These are phyloP conservation scores for Choreutis nemorana DNA, from an alignment of 2,888 invertebrate species.

Conservation along the genomic window DNA sequence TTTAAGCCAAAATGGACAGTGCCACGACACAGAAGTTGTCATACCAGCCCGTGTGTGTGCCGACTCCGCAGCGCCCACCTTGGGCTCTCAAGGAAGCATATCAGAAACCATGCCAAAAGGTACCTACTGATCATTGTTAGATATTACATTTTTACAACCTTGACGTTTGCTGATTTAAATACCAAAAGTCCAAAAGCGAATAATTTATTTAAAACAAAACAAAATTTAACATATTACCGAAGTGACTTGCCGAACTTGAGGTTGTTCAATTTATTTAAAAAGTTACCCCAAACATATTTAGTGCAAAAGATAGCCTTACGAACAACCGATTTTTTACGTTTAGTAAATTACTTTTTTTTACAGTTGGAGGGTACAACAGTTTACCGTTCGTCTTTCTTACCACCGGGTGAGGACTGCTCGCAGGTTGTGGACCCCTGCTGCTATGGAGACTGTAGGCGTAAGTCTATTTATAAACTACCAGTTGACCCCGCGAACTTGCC, in stretches of 20 bases:
- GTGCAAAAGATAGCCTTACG: not conserved
- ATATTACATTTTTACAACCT: too few relatives aligned
- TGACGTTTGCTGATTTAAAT: too few relatives aligned
- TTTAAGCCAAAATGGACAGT: slow-evolving; percentile 59
- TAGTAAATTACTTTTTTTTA: slow-evolving; percentile 6
- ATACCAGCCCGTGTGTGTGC: slow-evolving; percentile 55
- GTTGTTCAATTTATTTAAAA: too few relatives aligned
- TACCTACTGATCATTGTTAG: too few relatives aligned
- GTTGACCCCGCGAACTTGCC: too few relatives aligned
- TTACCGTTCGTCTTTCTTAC: slow-evolving; percentile 68
- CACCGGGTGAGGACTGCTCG: slow-evolving; percentile 66
- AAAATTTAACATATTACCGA: too few relatives aligned
- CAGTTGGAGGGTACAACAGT: slow-evolving; percentile 68
- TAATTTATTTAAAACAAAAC: too few relatives aligned
- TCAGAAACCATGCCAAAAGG: slow-evolving; percentile 49
- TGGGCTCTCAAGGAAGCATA: slow-evolving; percentile 57
- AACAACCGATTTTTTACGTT: not conserved
- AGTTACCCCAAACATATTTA: too few relatives aligned
- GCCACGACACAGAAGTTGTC: slow-evolving; percentile 64
- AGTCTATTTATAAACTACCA: too few relatives aligned
- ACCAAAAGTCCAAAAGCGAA: too few relatives aligned
- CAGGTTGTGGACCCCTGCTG: slow-evolving; percentile 63
- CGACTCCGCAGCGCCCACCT: slow-evolving; percentile 46
- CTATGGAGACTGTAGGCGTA: slow-evolving; percentile 59
- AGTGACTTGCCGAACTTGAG: too few relatives aligned